Conservation (phyloP, 2,113 vertebrate genomes). For the Eptesicus fuscus region DNA sequence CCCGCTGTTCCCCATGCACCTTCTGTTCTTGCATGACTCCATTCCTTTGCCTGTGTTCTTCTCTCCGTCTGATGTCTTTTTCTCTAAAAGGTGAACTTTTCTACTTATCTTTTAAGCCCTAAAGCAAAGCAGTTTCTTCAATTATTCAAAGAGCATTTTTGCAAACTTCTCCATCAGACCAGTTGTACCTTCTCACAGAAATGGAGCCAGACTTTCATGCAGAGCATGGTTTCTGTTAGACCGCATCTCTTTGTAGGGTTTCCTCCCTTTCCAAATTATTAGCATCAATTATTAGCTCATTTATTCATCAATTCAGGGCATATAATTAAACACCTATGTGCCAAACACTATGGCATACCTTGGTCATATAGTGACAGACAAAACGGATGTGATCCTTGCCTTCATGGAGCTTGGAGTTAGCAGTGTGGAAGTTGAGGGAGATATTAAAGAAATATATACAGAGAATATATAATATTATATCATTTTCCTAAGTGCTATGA, state of each 20-base stretch:
- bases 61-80: neutral
- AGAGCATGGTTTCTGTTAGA: neutral
- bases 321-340: neutral
- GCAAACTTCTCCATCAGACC: neutral
- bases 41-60: neutral
- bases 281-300: neutral
- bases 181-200: neutral
- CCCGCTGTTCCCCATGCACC: accelerated
- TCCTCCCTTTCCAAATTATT: neutral
- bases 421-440: neutral
- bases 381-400: neutral
- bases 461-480: neutral
- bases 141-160: neutral
- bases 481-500: neutral
- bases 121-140: neutral
- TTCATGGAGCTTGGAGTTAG: neutral
- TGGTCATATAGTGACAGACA: neutral
- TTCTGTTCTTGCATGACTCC: neutral
- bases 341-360: neutral
- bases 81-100: neutral
- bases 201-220: neutral
- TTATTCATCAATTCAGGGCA: neutral
- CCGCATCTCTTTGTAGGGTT: neutral
- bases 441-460: neutral
- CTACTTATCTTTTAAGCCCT: neutral